Evolutionary conservation across 1,140 invertebrate genomes (phyloP).

Genomic region (Limonius californicus): DNA sequence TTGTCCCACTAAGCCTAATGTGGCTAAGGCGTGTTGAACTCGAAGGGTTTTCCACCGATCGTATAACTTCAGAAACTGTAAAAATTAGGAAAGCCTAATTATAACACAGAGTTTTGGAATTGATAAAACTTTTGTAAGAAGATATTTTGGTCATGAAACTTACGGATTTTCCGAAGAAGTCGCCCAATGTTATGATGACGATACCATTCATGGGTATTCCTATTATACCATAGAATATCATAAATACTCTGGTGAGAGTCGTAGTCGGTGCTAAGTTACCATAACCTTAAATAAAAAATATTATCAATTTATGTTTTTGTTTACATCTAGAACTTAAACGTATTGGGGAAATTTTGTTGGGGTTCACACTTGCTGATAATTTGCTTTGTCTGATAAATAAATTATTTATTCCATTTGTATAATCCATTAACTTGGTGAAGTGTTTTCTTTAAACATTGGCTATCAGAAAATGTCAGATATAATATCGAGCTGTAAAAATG

Average conservation of each 20-base stretch:
- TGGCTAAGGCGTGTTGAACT: constrained; percentile 59
- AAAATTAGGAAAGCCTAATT: too few relatives aligned
- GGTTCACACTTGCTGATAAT: too few relatives aligned
- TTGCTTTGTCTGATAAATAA: too few relatives aligned
- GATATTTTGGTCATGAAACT: too few relatives aligned
- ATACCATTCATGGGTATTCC: constrained; percentile 95
- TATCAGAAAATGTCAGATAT: too few relatives aligned
- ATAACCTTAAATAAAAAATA: constrained; percentile 61
- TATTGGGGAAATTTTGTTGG: too few relatives aligned
- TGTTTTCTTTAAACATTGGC: too few relatives aligned
- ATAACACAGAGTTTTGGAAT: too few relatives aligned
- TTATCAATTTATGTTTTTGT: neutral
- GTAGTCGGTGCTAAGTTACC: constrained; percentile 86
- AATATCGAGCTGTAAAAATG: neutral
- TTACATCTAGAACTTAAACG: too few relatives aligned
- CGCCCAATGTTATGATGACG: constrained; percentile 71
- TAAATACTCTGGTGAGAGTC: constrained; percentile 73
- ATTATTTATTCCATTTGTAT: too few relatives aligned
- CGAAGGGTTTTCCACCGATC: constrained; percentile 72
- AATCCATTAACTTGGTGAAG: too few relatives aligned
- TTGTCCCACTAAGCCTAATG: constrained; percentile 67
- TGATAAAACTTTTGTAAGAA: too few relatives aligned
- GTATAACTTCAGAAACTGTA: constrained; percentile 68
- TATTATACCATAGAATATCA: constrained; percentile 88
- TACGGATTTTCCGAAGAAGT: constrained; percentile 75